These are phyloP conservation scores for Apotomis turbidana DNA, from an alignment of 2,888 invertebrate species.

Conservation along the genomic window DNA sequence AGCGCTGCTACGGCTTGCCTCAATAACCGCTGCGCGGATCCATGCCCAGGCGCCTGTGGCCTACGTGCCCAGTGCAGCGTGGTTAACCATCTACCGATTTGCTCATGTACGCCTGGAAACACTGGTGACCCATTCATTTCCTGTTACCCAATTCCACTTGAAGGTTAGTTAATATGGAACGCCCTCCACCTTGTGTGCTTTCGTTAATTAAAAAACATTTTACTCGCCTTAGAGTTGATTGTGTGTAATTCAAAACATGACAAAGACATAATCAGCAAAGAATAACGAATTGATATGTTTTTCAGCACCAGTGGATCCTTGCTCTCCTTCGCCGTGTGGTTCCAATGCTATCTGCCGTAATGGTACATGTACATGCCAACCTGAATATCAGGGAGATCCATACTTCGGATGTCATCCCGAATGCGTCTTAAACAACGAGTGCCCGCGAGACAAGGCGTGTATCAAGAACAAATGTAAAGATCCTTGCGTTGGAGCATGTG, in stretches of 20 bases:
- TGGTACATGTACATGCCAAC: conserved; percentile 88
- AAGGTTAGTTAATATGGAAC: conserved; percentile 50
- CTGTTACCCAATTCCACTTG: conserved; percentile 66
- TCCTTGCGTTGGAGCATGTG: conserved; percentile 89
- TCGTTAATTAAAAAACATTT: not conserved
- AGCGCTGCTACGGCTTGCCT: conserved; percentile 87
- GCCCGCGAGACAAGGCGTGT: conserved; percentile 87
- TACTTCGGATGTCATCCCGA: conserved; percentile 90
- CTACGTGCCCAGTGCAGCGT: conserved; percentile 89
- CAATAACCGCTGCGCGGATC: conserved; percentile 88
- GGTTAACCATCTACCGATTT: conserved; percentile 87
- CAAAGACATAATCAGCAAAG: not conserved
- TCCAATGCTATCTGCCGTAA: conserved; percentile 85
- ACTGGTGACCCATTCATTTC: conserved; percentile 89
- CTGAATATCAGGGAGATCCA: conserved; percentile 90
- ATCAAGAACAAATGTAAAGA: conserved; percentile 88
- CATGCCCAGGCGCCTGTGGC: conserved; percentile 91
- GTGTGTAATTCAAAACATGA: not conserved
- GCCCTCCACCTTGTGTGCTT: no score
- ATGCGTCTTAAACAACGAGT: conserved; percentile 90
- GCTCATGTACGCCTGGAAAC: conserved; percentile 87
- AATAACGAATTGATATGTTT: conserved; percentile 33
- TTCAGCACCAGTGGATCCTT: conserved; percentile 80
- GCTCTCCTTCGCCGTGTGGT: conserved; percentile 89
- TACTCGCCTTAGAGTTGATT: not conserved